Evolutionary conservation across 2,888 invertebrate genomes (phyloP).

Genomic region (Macaria liturata): DNA sequence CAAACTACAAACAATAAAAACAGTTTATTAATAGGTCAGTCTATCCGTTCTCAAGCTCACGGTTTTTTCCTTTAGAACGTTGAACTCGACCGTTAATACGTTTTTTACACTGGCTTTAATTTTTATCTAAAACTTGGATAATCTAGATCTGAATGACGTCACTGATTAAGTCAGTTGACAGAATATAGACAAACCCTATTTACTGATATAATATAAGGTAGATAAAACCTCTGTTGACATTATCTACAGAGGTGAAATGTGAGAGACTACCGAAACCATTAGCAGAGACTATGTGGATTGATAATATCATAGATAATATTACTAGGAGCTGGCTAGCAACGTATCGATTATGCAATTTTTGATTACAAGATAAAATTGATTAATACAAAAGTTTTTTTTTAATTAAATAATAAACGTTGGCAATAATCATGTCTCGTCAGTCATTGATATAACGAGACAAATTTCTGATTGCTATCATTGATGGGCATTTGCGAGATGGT

Average conservation of each 20-base stretch:
- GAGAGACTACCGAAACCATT: slow-evolving; percentile 66
- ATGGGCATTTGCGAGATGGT: too few relatives aligned
- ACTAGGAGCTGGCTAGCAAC: too few relatives aligned
- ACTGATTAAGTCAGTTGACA: slow-evolving; percentile 66
- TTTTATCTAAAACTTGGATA: slow-evolving; percentile 63
- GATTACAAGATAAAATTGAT: too few relatives aligned
- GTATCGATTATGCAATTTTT: too few relatives aligned
- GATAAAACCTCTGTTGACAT: slow-evolving; percentile 51
- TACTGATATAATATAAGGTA: slow-evolving; percentile 40
- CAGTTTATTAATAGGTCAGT: slow-evolving; percentile 7
- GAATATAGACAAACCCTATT: slow-evolving; percentile 62
- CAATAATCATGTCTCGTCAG: too few relatives aligned
- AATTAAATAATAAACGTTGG: too few relatives aligned
- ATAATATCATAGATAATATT: too few relatives aligned
- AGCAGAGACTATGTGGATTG: slow-evolving; percentile 47
- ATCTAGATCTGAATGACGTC: slow-evolving; percentile 66
- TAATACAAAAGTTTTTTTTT: too few relatives aligned
- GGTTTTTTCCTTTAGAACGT: slow-evolving; percentile 20
- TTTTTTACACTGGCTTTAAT: slow-evolving; percentile 38
- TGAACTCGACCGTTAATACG: slow-evolving; percentile 22
- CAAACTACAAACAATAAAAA: neutral
- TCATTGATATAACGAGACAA: too few relatives aligned
- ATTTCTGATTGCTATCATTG: too few relatives aligned
- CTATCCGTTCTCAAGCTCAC: slow-evolving; percentile 17
- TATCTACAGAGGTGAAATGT: slow-evolving; percentile 57